Conservation (phyloP, 2,888 invertebrate species). For the Frankliniella fusca region DNA sequence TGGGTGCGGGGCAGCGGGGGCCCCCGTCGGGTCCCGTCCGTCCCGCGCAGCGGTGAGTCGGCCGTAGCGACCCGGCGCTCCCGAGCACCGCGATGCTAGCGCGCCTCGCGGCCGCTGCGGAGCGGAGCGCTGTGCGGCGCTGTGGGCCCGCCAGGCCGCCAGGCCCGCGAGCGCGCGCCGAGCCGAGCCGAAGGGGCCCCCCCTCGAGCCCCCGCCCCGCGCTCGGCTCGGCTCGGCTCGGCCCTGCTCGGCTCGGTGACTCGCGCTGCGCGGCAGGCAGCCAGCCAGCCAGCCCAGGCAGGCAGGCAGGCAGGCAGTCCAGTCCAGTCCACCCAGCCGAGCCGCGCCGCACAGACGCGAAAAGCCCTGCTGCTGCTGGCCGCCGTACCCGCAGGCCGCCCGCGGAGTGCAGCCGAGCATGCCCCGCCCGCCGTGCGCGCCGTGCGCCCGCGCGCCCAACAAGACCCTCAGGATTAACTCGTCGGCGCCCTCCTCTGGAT, state of each 20-base stretch:
- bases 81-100: slow-evolving; percentile 9
- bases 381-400: too few species aligned
- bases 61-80: slow-evolving; percentile 14
- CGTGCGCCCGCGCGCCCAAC: neutral
- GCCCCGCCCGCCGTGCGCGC: neutral
- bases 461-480: neutral
- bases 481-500: too few species aligned
- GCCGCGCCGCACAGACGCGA: neutral
- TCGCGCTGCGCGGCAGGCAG: neutral
- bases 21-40: too few species aligned
- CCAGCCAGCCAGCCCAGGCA: neutral
- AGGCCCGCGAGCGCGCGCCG: neutral
- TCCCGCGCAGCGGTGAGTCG: neutral
- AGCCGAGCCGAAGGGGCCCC: neutral
- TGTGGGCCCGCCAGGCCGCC: too few species aligned
- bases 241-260: neutral
- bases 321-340: neutral
- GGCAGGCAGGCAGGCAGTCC: neutral
- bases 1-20: neutral
- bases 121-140: neutral
- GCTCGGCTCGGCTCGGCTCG: neutral
- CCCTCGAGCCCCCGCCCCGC: neutral
- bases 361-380: neutral
- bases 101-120: neutral
- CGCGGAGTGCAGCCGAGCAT: too few species aligned